A percentile compares a stretch with the other conserved stretches of the same genome.
Conservation (phyloP, 2,888 invertebrate species). For the Cataglyphis cursor region DNA sequence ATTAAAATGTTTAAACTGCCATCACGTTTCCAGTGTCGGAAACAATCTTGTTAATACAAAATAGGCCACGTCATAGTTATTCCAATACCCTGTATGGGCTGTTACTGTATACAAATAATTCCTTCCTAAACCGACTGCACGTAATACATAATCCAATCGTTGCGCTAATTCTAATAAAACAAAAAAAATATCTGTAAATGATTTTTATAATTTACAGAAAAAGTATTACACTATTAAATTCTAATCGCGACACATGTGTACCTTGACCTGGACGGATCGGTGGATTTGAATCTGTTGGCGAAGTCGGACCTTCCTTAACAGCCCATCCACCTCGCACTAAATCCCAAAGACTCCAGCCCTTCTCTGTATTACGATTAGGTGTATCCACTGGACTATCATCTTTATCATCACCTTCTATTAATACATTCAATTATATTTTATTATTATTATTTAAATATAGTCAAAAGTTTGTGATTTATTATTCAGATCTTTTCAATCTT, state of each 20-base stretch:
- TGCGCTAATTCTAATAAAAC: slow-evolving; percentile 87
- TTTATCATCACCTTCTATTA: slow-evolving; percentile 79
- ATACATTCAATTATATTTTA: slow-evolving; percentile 17
- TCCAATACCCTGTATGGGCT: slow-evolving; percentile 90
- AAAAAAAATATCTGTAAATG: slow-evolving; percentile 39
- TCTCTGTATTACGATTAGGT: slow-evolving; percentile 83
- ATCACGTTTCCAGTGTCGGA: slow-evolving; percentile 87
- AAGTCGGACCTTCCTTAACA: slow-evolving; percentile 84
- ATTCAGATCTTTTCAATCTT: not conserved
- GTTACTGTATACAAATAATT: slow-evolving; percentile 89
- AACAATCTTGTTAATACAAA: slow-evolving; percentile 88
- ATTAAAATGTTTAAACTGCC: slow-evolving; percentile 78
- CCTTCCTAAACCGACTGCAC: slow-evolving; percentile 88
- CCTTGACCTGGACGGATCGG: slow-evolving; percentile 86
- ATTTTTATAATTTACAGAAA: not conserved
- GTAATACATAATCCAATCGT: slow-evolving; percentile 89
- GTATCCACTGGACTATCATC: slow-evolving; percentile 82
- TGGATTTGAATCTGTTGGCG: slow-evolving; percentile 83
- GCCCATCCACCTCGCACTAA: slow-evolving; percentile 86
- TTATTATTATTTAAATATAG: slow-evolving; percentile 25
- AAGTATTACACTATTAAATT: not conserved
- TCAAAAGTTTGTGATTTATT: not conserved
- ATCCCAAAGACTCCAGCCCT: slow-evolving; percentile 87
- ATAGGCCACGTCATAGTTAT: slow-evolving; percentile 89
- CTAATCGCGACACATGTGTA: slow-evolving; percentile 66